Base-by-base conservation (phyloP, 2,797 vertebrate species). In the Anguilla obscura region DNA sequence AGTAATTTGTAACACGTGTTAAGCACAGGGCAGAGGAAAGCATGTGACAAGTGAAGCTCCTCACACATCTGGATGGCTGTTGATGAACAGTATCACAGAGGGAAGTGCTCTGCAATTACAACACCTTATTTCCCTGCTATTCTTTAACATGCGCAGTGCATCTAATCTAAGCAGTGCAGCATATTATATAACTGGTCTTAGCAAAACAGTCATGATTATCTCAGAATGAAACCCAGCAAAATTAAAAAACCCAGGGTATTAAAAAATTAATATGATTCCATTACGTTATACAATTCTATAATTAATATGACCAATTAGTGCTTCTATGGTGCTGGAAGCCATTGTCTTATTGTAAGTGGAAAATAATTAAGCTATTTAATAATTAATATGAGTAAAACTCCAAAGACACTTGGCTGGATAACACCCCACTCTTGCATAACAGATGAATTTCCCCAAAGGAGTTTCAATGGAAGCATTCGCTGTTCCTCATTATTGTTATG, bases 281-380 rank as follows among this genome's bases (percentile, higher is more conserved):
- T 63, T 63, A 18, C 60, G 6, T 63, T 63, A 63, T 21, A 63
- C 3, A 21, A 63, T 63, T 63, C 60, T 54, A 54, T 54, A 54
- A 54, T 54, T 54, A 54, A 63, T 63, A 63, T 63, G 40, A 4
- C 21, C 6, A 80, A 7, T 45, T 18, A 48, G 36, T 18, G 76
- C 45, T 45, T 45, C 18, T 48, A 36, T 36, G 12, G 12, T 79
- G 79, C 79, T 82, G 21, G 45, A 1, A 82, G 40, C 21, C 79
- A 82, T 82, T 82, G 40, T 82, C 79, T 82, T 82, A 48, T 50
- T 82, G 1, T 48, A 50, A 50, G 16, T 33, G 16, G 45, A 0
- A 82, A 48, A 1, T 50, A 50, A 48, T 82, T 82, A 82, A n/a
- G 40, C 40, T 82, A 82, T 24, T 50, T 82, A n/a, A 82, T 76